Percentiles rank a stretch among this genome's conserved stretches.
Evolutionary conservation across 2,888 invertebrate genomes (phyloP).

Genomic region (Orgyia antiqua): DNA sequence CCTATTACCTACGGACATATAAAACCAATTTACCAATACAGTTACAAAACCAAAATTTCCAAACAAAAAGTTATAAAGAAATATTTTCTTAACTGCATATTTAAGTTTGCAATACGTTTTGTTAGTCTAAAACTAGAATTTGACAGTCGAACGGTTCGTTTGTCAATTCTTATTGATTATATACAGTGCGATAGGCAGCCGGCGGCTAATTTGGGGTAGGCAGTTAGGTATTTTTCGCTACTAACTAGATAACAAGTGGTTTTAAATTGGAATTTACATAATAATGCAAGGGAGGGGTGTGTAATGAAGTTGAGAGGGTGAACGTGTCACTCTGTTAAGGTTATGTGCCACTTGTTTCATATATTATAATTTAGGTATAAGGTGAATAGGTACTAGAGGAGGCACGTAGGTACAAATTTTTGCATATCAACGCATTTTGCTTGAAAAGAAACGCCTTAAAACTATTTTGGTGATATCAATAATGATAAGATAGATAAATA

Average conservation of each 20-base stretch:
- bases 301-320: conserved; percentile 45
- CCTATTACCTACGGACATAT: conserved; percentile 60
- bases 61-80: background rate
- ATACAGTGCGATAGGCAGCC: conserved; percentile 62
- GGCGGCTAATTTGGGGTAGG: conserved; percentile 60
- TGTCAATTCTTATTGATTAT: conserved; percentile 77
- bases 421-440: no score
- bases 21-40: conserved; percentile 18
- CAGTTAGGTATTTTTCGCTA: conserved; percentile 71
- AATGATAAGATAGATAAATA: no score
- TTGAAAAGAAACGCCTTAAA: no score
- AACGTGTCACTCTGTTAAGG: conserved; percentile 28
- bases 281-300: conserved; percentile 54
- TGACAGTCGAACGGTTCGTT: conserved; percentile 76
- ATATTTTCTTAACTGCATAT: conserved; percentile 8
- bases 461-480: no score
- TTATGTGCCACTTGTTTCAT: conserved; percentile 19
- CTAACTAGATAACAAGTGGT: conserved; percentile 79
- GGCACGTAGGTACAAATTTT: no score
- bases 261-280: conserved; percentile 77
- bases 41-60: conserved; percentile 12
- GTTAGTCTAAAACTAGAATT: conserved; percentile 68
- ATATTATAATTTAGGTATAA: background rate
- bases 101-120: conserved; percentile 29
- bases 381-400: no score